Conservation (phyloP, 2,113 vertebrate species). For the Grammomys surdaster region DNA sequence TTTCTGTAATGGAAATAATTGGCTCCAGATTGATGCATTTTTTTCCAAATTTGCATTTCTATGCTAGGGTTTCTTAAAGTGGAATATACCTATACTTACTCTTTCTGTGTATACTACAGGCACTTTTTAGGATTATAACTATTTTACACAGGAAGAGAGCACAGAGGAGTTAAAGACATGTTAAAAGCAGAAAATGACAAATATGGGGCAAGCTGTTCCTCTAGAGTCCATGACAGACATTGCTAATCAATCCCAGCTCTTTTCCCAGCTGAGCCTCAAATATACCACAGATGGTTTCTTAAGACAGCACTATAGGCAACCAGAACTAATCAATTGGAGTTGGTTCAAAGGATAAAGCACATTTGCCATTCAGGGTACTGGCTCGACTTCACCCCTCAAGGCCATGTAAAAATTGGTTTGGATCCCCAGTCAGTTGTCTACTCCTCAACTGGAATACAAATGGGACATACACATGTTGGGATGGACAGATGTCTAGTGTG, state of each 20-base stretch:
- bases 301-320: slow-evolving; percentile 78
- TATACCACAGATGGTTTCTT: slow-evolving; percentile 74
- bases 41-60: slow-evolving; percentile 75
- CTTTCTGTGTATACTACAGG: slow-evolving; percentile 48
- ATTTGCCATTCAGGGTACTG: slow-evolving; percentile 73
- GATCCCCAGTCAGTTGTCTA: slow-evolving; percentile 63
- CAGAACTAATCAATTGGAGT: slow-evolving; percentile 80
- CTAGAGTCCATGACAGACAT: slow-evolving; percentile 77
- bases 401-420: slow-evolving; percentile 67
- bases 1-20: slow-evolving; percentile 83
- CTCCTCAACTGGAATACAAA: slow-evolving; percentile 51
- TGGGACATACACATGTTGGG: background rate
- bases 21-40: slow-evolving; percentile 81
- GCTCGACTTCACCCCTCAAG: slow-evolving; percentile 62
- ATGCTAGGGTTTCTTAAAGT: slow-evolving; percentile 77
- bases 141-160: slow-evolving; percentile 16
- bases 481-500: background rate
- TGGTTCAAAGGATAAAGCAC: slow-evolving; percentile 80
- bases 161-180: slow-evolving; percentile 59
- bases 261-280: slow-evolving; percentile 68
- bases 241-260: slow-evolving; percentile 78
- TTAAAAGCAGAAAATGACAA: slow-evolving; percentile 68
- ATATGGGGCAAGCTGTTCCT: slow-evolving; percentile 34
- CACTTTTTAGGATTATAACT: slow-evolving; percentile 50
- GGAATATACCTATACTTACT: slow-evolving; percentile 75